Conservation (phyloP, 2,888 invertebrate species). For the Brenthis ino region DNA sequence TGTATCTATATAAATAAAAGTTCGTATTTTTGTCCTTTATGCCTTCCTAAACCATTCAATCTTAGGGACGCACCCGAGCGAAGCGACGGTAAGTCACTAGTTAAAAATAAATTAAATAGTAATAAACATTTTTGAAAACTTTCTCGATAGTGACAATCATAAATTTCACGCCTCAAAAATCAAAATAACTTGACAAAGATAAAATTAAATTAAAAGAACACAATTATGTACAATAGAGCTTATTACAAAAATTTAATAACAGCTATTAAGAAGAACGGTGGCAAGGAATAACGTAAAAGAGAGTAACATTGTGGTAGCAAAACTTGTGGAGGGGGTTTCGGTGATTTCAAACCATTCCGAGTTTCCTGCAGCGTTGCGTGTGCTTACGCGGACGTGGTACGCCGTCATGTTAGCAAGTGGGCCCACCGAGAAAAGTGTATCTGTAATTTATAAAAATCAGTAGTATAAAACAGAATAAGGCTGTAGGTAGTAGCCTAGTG, state of each 20-base stretch:
- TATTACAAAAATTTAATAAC: slow-evolving; percentile 35
- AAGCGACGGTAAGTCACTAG: no score
- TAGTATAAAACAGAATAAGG: background rate
- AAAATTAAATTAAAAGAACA: background rate
- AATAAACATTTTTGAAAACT: background rate
- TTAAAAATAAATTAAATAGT: background rate
- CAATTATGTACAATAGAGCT: slow-evolving; percentile 15
- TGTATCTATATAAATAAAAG: no score
- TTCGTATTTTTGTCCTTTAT: no score
- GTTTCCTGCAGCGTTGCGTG: slow-evolving; percentile 66
- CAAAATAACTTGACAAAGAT: background rate
- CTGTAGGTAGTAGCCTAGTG: background rate
- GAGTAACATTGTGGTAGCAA: slow-evolving; percentile 42
- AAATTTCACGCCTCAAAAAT: background rate
- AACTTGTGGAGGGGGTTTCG: slow-evolving; percentile 50
- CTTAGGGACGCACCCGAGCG: no score
- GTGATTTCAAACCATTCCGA: slow-evolving; percentile 63
- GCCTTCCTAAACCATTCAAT: no score
- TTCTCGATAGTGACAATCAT: background rate
- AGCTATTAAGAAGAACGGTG: slow-evolving; percentile 44
- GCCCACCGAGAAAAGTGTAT: slow-evolving; percentile 56
- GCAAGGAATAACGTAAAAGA: slow-evolving; percentile 47
- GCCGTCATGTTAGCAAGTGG: slow-evolving; percentile 58
- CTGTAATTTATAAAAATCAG: slow-evolving; percentile 27
- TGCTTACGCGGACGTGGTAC: slow-evolving; percentile 64